Evolutionary conservation across 2,888 invertebrate species (phyloP), one percentile per base, ranked within the genome.

Genomic region (Orgyia antiqua): DNA sequence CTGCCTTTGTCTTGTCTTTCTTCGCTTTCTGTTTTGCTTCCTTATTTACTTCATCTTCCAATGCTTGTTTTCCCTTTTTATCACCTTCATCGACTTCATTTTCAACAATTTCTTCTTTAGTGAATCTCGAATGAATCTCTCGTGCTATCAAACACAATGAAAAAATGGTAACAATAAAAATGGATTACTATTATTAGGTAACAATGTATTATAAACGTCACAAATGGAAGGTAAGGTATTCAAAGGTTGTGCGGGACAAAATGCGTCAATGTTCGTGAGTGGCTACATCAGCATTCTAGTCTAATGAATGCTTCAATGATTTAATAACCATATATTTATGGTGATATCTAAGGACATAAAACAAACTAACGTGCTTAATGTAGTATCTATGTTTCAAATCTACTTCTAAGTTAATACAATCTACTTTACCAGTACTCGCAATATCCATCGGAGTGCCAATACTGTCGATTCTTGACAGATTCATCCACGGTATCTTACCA

Each of bases 111-210:
- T 77, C 63, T 72, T 88, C 84, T 53, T 75, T 86, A 53, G 68
- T 74, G 53, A 86, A 70, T 52, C 76, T 78, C 60, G 83, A 74
- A 70, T 78, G 83, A 59, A 87, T 74, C 80, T 87, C 87, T 73
- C 69, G 84, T 38, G 87, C 87, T 87, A 84, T 69, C 68, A 45
- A 66, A 70, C 56, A 54, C 68, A 59, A 72, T 68, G 59, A 68
- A 67, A 65, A 63, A 61, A 57, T 62, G 58, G 57, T 63, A 58
- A 66, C 50, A 62, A 54, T 62, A 62, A 67, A 67, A 36, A 49
- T 42, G 51, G 17, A 42, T 53, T 40, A 55, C 41, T 47, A 42
- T 54, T 42, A 55, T 43, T 48, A 54, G 56, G 50, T 46, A 38
- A 36, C 36, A 58, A 10, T 55, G 58, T 60, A 67, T 65, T 63